Conservation (phyloP, 92 coral and sea anemone species). For the Bergia puertoricense region DNA sequence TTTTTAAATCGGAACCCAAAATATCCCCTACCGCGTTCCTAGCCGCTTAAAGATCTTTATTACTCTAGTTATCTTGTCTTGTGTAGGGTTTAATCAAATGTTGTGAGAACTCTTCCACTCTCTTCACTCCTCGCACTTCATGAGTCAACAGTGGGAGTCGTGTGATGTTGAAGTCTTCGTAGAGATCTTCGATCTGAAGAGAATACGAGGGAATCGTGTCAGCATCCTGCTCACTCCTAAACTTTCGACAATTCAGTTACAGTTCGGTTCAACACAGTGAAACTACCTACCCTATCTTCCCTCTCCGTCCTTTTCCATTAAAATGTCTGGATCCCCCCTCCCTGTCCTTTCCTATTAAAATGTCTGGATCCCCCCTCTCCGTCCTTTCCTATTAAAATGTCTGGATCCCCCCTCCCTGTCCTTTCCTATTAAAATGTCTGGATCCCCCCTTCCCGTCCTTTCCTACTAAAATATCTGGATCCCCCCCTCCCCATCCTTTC, state of each 20-base stretch:
- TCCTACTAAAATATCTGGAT: no score
- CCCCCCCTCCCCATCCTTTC: no score
- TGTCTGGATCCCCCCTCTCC: no score
- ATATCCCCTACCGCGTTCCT: not conserved
- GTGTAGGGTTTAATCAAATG: constrained; percentile 61
- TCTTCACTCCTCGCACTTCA: constrained; percentile 87
- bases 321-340: no score
- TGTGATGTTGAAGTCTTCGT: constrained; percentile 93
- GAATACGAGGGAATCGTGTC: not conserved
- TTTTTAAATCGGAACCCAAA: not conserved
- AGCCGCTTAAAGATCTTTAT: not conserved
- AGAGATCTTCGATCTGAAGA: constrained; percentile 89
- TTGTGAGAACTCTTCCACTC: constrained; percentile 76
- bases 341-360: no score
- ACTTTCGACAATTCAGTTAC: not conserved
- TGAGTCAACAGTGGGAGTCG: constrained; percentile 87
- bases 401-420: no score
- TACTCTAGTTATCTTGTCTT: not conserved
- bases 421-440: no score
- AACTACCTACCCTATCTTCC: no score
- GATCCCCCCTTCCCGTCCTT: no score
- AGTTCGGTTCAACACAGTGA: not conserved
- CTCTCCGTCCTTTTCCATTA: no score
- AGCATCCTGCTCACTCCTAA: not conserved
- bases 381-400: no score